These are phyloP conservation scores for Struthio camelus DNA, from an alignment of 2,113 vertebrate species.

Conservation along the genomic window DNA sequence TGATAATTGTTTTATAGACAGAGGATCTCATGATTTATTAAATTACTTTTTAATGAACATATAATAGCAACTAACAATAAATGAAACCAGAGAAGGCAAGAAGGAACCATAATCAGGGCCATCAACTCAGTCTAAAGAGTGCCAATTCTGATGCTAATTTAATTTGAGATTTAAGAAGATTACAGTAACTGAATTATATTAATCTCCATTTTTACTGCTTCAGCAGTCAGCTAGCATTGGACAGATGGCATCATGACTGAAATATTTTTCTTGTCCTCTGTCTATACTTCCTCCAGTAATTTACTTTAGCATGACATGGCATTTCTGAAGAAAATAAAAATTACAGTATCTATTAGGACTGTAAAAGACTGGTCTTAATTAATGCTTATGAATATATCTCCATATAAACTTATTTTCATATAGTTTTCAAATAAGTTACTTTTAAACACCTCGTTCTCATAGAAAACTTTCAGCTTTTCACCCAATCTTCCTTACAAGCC, in stretches of 20 bases:
- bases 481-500: background rate
- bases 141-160: constrained; percentile 35
- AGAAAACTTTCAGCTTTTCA: background rate
- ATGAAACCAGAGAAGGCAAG: constrained; percentile 42
- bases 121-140: background rate
- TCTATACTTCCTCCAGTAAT: background rate
- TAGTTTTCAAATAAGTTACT: background rate
- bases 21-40: constrained; percentile 5
- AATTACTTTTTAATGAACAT: constrained; percentile 38
- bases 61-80: constrained; percentile 22
- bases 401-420: background rate
- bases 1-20: constrained; percentile 26
- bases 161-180: constrained; percentile 28
- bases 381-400: background rate
- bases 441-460: background rate
- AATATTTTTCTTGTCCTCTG: background rate
- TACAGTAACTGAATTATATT: background rate
- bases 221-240: background rate
- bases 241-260: constrained; percentile 6
- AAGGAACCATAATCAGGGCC: background rate
- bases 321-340: background rate
- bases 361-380: background rate
- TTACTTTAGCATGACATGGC: background rate
- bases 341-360: background rate
- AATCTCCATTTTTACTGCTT: constrained; percentile 14